Percentiles rank a stretch among this genome's conserved stretches.
Evolutionary conservation across 2,888 invertebrate species (phyloP).

Genomic region (Sylvicola fuscatus): DNA sequence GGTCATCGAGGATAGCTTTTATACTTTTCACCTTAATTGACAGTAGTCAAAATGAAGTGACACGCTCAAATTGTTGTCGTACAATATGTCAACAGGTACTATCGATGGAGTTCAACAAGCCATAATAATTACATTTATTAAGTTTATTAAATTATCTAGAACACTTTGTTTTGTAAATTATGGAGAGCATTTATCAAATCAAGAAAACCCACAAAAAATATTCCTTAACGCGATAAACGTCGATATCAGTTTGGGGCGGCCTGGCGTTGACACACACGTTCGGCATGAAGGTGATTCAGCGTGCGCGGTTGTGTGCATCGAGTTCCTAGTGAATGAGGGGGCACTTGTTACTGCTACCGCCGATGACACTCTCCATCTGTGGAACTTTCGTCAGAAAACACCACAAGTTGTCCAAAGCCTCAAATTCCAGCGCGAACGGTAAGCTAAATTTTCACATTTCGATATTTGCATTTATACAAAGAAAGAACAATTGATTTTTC

Average conservation of each 20-base stretch:
- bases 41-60: too few species aligned
- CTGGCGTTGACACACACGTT: slow-evolving; percentile 90
- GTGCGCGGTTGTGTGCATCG: slow-evolving; percentile 58
- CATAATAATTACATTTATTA: too few species aligned
- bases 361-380: slow-evolving; percentile 90
- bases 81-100: too few species aligned
- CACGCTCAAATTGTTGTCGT: too few species aligned
- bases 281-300: slow-evolving; percentile 50
- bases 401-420: slow-evolving; percentile 92
- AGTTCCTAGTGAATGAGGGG: slow-evolving; percentile 95
- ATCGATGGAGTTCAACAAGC: too few species aligned
- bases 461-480: not conserved
- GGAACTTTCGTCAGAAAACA: slow-evolving; percentile 89
- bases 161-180: too few species aligned
- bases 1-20: too few species aligned
- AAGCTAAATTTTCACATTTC: slow-evolving; percentile 17
- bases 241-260: slow-evolving; percentile 65
- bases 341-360: slow-evolving; percentile 87
- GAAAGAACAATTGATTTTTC: slow-evolving; percentile 10
- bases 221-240: too few species aligned
- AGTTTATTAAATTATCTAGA: too few species aligned
- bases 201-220: too few species aligned
- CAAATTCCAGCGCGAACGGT: slow-evolving; percentile 95
- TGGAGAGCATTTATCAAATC: too few species aligned
- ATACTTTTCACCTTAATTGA: too few species aligned